Base-by-base conservation (phyloP, 2,888 invertebrate species). In the Watsonalla binaria region DNA sequence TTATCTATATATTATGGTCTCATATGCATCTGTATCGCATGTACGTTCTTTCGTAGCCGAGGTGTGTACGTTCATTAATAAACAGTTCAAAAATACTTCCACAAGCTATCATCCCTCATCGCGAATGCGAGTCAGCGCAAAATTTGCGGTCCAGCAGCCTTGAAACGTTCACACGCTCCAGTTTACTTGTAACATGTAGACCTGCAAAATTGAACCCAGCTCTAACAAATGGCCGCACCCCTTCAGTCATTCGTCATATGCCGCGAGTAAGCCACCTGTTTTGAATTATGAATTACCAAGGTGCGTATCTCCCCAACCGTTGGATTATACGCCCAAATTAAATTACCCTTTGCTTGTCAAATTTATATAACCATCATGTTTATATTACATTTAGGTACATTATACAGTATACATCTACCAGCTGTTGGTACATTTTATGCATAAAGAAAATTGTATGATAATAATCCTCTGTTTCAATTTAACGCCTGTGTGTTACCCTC, bases 241-340 rank as follows among this genome's bases (percentile, higher is more conserved):
- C 53, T 70, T 62, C 52, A 60, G 58, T 63, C 58, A 61, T 61
- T 59, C 60, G 59, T 54, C 54, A 54, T 58, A 61, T 51, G 58
- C 56, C 55, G 60, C 60, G 49, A 39, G 49, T 14, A 37, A 49
- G 15, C 68, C 65, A 76, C 76, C 72, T 74, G 72, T 72, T 72
- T 67, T 77, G 74, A 78, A 77, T 78, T 75, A 76, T 72, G 63
- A 73, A 68, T 69, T 57, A 66, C 68, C 61, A 58, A 56, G 56
- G 59, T 61, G 60, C 57, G 58, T 61, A 63, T 68, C 59, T 58
- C 62, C 15, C 39, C 49, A 48, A 48, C 51, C 54, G 49, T 55
- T 54, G 65, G 65, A 68, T 74, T 69, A 62, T 56, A 57, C 49
- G 53, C 53, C 59, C 54, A 53, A 67, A 73, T 72, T 67, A 65